Evolutionary conservation across 2,797 vertebrate species (phyloP).

Genomic region (Hozukius guyotensis): DNA sequence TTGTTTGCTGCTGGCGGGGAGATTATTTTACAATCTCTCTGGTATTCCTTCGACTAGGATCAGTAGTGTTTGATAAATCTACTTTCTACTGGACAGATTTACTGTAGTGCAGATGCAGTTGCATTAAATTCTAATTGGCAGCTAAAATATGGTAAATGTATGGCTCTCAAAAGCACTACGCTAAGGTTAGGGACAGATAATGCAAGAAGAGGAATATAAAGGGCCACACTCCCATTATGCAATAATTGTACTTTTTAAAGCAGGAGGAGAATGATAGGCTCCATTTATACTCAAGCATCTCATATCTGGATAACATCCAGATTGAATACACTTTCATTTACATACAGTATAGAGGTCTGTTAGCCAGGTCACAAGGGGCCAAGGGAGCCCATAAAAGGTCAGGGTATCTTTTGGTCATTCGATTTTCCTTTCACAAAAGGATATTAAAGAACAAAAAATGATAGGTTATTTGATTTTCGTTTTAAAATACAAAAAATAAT

Average conservation of each 20-base stretch:
- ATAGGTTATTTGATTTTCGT: no score
- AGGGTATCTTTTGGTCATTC: no score
- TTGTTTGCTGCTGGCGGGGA: background rate
- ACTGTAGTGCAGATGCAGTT: background rate
- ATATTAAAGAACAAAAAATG: no score
- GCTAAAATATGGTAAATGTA: background rate
- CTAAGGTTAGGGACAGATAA: background rate
- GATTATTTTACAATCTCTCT: conserved; percentile 13
- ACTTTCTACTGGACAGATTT: background rate
- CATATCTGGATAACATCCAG: background rate
- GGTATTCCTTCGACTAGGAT: background rate
- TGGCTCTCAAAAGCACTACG: background rate
- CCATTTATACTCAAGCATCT: background rate
- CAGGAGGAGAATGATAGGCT: background rate
- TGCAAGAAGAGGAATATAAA: background rate
- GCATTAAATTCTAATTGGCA: background rate
- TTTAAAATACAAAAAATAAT: no score
- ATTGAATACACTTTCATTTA: background rate
- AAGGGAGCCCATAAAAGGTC: background rate
- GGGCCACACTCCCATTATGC: background rate
- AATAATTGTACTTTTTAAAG: background rate
- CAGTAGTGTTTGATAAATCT: background rate
- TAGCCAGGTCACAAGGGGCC: background rate
- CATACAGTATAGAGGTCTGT: background rate
- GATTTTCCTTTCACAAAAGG: no score